These are phyloP conservation scores for Chrysina gloriosa DNA, from an alignment of 2,888 invertebrate genomes.

Conservation along the genomic window DNA sequence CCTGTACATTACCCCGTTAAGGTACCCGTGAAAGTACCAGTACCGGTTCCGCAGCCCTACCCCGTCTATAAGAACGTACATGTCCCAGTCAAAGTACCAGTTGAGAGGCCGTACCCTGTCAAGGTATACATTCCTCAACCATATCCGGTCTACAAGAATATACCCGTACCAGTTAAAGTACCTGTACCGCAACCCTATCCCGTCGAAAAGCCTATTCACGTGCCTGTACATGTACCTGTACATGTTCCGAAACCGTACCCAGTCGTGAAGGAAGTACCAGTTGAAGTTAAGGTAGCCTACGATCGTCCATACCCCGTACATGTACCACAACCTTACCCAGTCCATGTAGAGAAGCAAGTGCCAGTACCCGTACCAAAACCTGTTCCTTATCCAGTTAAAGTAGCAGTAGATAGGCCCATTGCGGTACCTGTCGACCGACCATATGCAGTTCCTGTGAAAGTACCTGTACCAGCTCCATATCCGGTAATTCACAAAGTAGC, in stretches of 20 bases:
- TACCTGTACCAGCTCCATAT: constrained; percentile 76
- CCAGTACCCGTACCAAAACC: constrained; percentile 77
- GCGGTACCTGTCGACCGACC: constrained; percentile 75
- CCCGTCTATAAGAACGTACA: constrained; percentile 83
- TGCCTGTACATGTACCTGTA: constrained; percentile 80
- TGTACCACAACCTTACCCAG: constrained; percentile 74
- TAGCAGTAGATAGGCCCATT: constrained; percentile 67
- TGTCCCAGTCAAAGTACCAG: constrained; percentile 76
- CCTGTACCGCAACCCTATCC: constrained; percentile 82
- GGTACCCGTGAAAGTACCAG: constrained; percentile 83
- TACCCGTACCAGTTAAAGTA: constrained; percentile 81
- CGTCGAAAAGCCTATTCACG: constrained; percentile 79
- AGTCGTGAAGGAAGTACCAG: constrained; percentile 74
- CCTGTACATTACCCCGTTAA: constrained; percentile 79
- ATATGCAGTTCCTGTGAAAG: constrained; percentile 73
- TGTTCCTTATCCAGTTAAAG: constrained; percentile 75
- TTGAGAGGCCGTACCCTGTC: constrained; percentile 82
- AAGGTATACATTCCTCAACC: constrained; percentile 83
- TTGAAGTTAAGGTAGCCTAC: constrained; percentile 77
- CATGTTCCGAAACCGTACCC: constrained; percentile 83
- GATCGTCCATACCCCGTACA: constrained; percentile 78
- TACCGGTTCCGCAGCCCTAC: constrained; percentile 80
- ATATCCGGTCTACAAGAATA: constrained; percentile 82
- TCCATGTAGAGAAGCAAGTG: constrained; percentile 76
- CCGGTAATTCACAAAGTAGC: constrained; percentile 74